Percentiles rank a stretch among this genome's conserved stretches.
Conservation (phyloP, 2,113 vertebrate genomes). For the Scomber scombrus region DNA sequence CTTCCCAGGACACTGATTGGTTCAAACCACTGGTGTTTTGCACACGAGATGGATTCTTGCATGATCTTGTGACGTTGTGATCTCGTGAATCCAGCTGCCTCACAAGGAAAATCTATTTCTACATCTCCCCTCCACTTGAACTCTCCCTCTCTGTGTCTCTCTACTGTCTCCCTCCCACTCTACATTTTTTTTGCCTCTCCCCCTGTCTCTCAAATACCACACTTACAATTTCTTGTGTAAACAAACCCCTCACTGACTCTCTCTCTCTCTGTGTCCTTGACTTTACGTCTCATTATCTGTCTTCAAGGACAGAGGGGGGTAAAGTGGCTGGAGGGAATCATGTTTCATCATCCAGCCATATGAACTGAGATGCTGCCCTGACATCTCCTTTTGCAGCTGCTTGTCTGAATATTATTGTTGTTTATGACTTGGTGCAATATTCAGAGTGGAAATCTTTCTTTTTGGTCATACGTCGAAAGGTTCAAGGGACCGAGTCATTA, state of each 20-base stretch:
- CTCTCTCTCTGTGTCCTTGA: slow-evolving; percentile 63
- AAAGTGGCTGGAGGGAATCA: slow-evolving; percentile 70
- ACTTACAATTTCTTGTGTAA: slow-evolving; percentile 62
- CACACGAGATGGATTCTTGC: no score
- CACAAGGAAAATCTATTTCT: not conserved
- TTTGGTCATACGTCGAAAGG: slow-evolving; percentile 37
- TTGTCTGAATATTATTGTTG: slow-evolving; percentile 58
- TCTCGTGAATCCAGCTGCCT: no score
- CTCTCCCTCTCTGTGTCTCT: not conserved
- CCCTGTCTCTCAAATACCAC: slow-evolving; percentile 52
- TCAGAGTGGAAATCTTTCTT: slow-evolving; percentile 13
- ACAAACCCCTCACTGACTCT: slow-evolving; percentile 59
- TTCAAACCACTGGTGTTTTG: no score
- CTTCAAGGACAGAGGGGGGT: slow-evolving; percentile 69
- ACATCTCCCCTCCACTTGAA: not conserved
- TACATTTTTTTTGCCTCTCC: slow-evolving; percentile 28
- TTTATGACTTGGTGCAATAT: slow-evolving; percentile 40
- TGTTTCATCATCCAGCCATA: slow-evolving; percentile 76
- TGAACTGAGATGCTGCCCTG: slow-evolving; percentile 58
- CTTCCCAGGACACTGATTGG: no score
- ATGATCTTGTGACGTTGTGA: no score
- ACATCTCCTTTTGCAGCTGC: slow-evolving; percentile 61
- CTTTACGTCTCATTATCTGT: slow-evolving; percentile 70
- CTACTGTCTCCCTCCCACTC: slow-evolving; percentile 6
- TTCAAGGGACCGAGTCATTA: slow-evolving; percentile 69